phyloP scores from a whole-genome alignment of 1,140 invertebrate species.

The Zaprionus tsacasi region DNA sequence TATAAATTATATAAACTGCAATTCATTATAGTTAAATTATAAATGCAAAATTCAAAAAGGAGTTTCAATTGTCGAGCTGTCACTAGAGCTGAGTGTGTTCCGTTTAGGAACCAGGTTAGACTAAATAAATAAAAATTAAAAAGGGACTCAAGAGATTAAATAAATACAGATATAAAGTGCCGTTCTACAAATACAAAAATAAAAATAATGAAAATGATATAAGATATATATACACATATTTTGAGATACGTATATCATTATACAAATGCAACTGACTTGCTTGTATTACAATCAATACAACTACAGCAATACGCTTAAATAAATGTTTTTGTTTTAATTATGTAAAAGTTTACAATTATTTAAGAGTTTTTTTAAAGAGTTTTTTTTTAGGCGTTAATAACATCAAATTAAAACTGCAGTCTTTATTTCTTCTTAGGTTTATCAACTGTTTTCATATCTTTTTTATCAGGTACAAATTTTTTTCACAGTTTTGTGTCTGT shows the following conservation, averaged over 20 bases:
- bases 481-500: slow-evolving; percentile 35
- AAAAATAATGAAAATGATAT: slow-evolving; percentile 25
- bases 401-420: slow-evolving; percentile 75
- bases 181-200: slow-evolving; percentile 80
- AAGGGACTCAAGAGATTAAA: slow-evolving; percentile 9
- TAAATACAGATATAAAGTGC: slow-evolving; percentile 57
- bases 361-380: slow-evolving; percentile 26
- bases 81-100: slow-evolving; percentile 18
- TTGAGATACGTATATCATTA: slow-evolving; percentile 23
- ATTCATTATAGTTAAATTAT: background rate
- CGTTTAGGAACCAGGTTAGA: slow-evolving; percentile 47
- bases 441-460: slow-evolving; percentile 56
- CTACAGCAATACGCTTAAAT: slow-evolving; percentile 61
- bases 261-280: slow-evolving; percentile 27
- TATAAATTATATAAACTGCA: background rate
- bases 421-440: slow-evolving; percentile 76
- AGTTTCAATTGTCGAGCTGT: background rate
- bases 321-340: slow-evolving; percentile 42
- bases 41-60: background rate
- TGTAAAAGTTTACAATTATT: slow-evolving; percentile 48
- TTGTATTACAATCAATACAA: slow-evolving; percentile 56
- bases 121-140: slow-evolving; percentile 35
- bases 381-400: slow-evolving; percentile 58
- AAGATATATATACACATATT: slow-evolving; percentile 48
- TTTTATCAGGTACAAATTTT: slow-evolving; percentile 55